These are phyloP conservation scores for Geodia barretti DNA, from an alignment of 37 sponge, comb jelly and placozoan genomes.

Conservation along the genomic window DNA sequence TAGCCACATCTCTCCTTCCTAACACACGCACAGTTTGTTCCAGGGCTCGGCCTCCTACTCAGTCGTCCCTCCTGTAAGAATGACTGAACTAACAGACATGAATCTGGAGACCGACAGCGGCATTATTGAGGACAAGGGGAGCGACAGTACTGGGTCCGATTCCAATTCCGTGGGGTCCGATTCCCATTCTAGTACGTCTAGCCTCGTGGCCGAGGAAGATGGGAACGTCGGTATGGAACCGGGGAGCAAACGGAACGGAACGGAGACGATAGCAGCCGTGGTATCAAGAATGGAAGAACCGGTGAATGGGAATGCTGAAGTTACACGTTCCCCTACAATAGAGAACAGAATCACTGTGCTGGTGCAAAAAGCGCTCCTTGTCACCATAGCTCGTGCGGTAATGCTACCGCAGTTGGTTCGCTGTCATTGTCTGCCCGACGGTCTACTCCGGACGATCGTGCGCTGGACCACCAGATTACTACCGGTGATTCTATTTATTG, in stretches of 20 bases:
- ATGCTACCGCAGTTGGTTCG: background rate
- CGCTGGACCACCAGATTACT: background rate
- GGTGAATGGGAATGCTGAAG: background rate
- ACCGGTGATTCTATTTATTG: slow-evolving; percentile 16
- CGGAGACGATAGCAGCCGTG: background rate
- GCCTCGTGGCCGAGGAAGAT: background rate
- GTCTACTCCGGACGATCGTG: background rate
- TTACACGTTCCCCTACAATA: background rate
- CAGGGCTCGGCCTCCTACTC: no score
- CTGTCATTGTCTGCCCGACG: background rate
- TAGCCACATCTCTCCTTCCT: no score
- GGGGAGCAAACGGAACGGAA: no score
- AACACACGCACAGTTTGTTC: no score
- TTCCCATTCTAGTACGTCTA: background rate
- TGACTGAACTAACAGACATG: slow-evolving; percentile 47
- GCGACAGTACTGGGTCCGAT: slow-evolving; percentile 2
- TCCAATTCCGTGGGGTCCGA: slow-evolving; percentile 5
- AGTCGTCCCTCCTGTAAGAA: slow-evolving; percentile 15
- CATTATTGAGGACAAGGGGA: slow-evolving; percentile 5
- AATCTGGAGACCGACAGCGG: slow-evolving; percentile 51
- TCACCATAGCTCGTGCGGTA: slow-evolving; percentile 2
- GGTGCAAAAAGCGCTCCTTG: background rate
- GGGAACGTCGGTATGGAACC: background rate
- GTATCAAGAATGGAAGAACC: no score
- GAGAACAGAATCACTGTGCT: background rate